Base-by-base conservation (phyloP, 2,113 vertebrate species). In the Urocynchramus pylzowi region DNA sequence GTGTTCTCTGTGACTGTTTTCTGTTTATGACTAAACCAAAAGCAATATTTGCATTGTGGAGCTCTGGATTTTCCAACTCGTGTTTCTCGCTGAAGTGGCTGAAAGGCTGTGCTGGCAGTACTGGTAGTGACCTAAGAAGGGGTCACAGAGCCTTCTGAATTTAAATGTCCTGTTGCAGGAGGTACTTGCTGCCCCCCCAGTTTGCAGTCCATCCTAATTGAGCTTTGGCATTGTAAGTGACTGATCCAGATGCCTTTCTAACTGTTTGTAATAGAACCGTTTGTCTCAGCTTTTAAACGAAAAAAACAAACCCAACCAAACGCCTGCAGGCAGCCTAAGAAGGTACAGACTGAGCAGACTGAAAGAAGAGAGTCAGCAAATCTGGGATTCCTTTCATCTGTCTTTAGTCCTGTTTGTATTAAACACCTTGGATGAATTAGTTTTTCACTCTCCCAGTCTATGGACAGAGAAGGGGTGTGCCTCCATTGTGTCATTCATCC, bases 1-100 rank as follows among this genome's bases (percentile, higher is more conserved):
- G 39, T 47, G 28, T 80, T 91, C 28, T 76, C 73, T 47, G 65
- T 56, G 54, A 86, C 85, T 92, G 49, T 88, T 77, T 90, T 90
- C 54, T 85, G 67, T 96, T 95, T 90, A 50, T 89, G 65, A 87
- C 49, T 54, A 94, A 94, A 89, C 37, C 15, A 79, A 87, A 89
- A 92, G 24, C 47, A 90, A 15, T 89, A 74, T 85, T 95, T 90
- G 37, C 33, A 15, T 85, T 70, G 30, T 50, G 53, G 24, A 89
- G 49, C 39, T 85, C 69, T 82, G 70, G 63, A 41, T 89, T 94
- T 87, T 91, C 89, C 81, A 87, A 2, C 0, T 7, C 1, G 1
- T 60, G 41, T 84, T 92, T 69, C 73, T 90, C 3, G 4, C 8
- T 82, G 52, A 52, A 54, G 60, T 20, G 64, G 39, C 80, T 65